phyloP scores from a whole-genome alignment of 2,888 invertebrate genomes.

The Himalopsyche tibetana region DNA sequence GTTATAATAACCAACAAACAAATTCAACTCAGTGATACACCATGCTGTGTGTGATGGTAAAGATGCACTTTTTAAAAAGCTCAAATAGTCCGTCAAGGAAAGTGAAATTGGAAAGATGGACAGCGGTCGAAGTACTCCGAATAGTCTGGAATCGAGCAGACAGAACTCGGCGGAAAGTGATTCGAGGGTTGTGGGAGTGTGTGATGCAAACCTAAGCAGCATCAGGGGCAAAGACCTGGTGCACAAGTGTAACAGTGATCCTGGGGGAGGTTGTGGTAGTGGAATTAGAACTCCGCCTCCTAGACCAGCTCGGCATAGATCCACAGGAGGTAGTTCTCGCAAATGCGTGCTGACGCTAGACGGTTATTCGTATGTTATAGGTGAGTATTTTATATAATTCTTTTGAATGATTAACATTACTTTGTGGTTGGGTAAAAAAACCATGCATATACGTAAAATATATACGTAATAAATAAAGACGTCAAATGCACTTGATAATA shows the following conservation, averaged over 20 bases:
- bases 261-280: constrained; percentile 77
- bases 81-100: neutral
- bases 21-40: neutral
- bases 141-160: constrained; percentile 57
- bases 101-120: constrained; percentile 1
- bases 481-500: no score
- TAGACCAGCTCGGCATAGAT: constrained; percentile 72
- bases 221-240: constrained; percentile 79
- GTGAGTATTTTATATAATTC: constrained; percentile 75
- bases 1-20: neutral
- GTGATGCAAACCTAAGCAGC: constrained; percentile 69
- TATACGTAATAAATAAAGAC: no score
- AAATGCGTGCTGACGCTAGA: constrained; percentile 90
- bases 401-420: neutral
- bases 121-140: constrained; percentile 44
- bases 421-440: no score
- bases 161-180: constrained; percentile 60
- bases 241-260: constrained; percentile 83
- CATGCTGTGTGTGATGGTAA: neutral
- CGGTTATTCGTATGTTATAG: constrained; percentile 92
- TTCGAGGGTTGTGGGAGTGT: constrained; percentile 69
- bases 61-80: neutral
- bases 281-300: constrained; percentile 66
- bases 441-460: no score
- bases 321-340: constrained; percentile 79